phyloP scores from a whole-genome alignment of 1,140 invertebrate genomes.

The Mercenaria mercenaria region DNA sequence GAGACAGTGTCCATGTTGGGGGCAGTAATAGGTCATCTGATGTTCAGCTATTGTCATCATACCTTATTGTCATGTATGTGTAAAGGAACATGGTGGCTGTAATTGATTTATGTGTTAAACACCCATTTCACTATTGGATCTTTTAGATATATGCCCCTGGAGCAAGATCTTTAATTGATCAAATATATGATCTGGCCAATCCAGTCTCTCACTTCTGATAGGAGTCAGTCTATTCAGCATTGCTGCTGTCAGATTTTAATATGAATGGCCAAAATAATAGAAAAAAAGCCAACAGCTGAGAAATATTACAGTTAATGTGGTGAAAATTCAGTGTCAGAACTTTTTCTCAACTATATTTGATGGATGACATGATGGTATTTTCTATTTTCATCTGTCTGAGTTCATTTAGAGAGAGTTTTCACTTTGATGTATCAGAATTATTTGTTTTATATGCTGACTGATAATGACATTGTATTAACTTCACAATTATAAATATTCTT shows the following conservation, averaged over 20 bases:
- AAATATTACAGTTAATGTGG: neutral
- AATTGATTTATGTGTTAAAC: constrained; percentile 37
- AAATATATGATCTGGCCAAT: neutral
- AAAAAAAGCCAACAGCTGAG: neutral
- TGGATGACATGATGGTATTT: neutral
- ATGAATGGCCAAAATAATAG: neutral
- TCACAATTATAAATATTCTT: too few relatives aligned
- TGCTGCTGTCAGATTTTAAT: neutral
- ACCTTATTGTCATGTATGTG: constrained; percentile 25
- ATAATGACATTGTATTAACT: too few relatives aligned
- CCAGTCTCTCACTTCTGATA: neutral
- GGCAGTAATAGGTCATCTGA: constrained; percentile 31
- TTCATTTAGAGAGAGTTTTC: neutral
- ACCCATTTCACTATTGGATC: neutral
- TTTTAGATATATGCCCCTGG: neutral
- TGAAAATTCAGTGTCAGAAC: neutral
- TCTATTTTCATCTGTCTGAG: neutral
- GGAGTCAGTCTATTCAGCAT: neutral
- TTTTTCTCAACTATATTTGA: neutral
- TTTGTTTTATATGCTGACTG: neutral
- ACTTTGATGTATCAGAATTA: neutral
- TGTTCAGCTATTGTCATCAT: constrained; percentile 13
- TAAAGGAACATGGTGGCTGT: neutral
- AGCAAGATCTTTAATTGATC: constrained; percentile 19
- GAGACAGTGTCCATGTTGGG: neutral